Percentiles rank a stretch among this genome's conserved stretches.
These are phyloP conservation scores for Mormyrus hasselquistii DNA, from an alignment of 2,797 vertebrate species.

Conservation along the genomic window DNA sequence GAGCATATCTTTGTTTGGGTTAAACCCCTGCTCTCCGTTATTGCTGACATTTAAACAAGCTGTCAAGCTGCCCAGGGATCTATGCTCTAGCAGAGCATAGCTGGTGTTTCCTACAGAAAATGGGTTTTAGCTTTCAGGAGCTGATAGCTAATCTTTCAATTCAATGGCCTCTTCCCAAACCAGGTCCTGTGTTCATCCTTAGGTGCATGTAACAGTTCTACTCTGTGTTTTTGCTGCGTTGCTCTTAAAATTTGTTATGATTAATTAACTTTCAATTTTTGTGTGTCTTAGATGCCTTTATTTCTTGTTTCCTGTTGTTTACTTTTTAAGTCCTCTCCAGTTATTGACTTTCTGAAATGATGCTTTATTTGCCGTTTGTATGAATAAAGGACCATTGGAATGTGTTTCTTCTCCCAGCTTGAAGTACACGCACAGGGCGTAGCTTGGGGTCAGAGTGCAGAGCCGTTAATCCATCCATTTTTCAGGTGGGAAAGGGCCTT, in stretches of 20 bases:
- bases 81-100: background rate
- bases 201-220: background rate
- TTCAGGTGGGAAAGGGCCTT: background rate
- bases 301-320: background rate
- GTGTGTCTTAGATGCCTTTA: background rate
- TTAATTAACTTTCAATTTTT: background rate
- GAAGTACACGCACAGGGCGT: background rate
- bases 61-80: background rate
- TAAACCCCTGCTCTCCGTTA: background rate
- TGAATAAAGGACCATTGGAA: background rate
- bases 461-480: background rate
- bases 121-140: background rate
- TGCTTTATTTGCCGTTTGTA: background rate
- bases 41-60: constrained; percentile 21
- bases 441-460: background rate
- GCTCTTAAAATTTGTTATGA: background rate
- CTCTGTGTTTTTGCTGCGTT: background rate
- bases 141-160: background rate
- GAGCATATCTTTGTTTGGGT: constrained; percentile 1
- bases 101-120: background rate
- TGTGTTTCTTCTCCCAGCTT: background rate
- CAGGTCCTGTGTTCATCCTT: background rate
- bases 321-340: background rate
- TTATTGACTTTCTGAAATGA: background rate
- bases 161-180: background rate